phyloP scores from a whole-genome alignment of 2,113 vertebrate genomes.

The Balaenoptera acutorostrata region DNA sequence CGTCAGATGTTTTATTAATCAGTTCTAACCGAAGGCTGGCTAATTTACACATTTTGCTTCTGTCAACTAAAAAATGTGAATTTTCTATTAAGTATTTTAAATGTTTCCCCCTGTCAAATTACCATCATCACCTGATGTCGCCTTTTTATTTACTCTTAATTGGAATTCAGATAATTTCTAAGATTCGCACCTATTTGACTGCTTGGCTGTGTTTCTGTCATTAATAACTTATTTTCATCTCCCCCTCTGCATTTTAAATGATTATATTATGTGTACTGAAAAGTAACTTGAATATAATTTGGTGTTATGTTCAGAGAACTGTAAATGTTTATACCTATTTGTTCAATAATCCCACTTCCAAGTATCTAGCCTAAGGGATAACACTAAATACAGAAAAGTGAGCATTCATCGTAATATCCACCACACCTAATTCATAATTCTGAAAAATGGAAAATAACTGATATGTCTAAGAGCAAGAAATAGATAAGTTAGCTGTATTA shows the following conservation, averaged over 20 bases:
- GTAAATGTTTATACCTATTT: not conserved
- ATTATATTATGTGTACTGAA: not conserved
- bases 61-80: constrained; percentile 4
- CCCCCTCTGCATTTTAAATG: not conserved
- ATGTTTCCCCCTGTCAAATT: not conserved
- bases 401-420: not conserved
- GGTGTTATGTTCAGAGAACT: not conserved
- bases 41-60: constrained; percentile 32
- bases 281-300: constrained; percentile 37
- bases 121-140: not conserved
- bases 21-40: not conserved
- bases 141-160: constrained; percentile 52
- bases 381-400: not conserved
- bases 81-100: constrained; percentile 36
- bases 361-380: not conserved
- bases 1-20: constrained; percentile 31
- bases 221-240: constrained; percentile 40
- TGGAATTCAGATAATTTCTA: constrained; percentile 40
- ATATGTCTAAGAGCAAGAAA: not conserved
- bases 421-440: not conserved
- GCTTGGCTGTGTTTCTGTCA: not conserved
- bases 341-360: not conserved
- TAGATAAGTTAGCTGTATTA: not conserved
- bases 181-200: constrained; percentile 8
- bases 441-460: not conserved